Evolutionary conservation across 2,797 vertebrate species (phyloP).

Genomic region (Tolypeutes matacus): DNA sequence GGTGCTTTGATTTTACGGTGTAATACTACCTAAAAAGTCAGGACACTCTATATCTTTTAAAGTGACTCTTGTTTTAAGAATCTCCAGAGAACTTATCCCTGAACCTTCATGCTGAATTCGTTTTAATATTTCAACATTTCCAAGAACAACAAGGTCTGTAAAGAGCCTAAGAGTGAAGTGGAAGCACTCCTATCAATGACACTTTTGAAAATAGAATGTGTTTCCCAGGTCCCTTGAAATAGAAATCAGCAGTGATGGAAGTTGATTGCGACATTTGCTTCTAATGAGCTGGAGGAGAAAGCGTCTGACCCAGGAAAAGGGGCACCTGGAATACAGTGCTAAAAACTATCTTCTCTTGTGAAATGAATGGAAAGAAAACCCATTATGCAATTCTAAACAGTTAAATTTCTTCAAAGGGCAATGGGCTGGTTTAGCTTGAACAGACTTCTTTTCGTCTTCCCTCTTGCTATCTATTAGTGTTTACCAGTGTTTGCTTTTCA

Average conservation of each 20-base stretch:
- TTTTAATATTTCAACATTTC: slow-evolving; percentile 55
- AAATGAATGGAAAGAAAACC: slow-evolving; percentile 19
- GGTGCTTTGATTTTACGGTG: not conserved
- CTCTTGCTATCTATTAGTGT: not conserved
- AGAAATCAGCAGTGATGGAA: slow-evolving; percentile 10
- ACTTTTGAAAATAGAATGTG: slow-evolving; percentile 58
- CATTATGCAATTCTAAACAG: not conserved
- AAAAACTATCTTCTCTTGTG: slow-evolving; percentile 7
- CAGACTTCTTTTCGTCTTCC: not conserved
- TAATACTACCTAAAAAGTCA: slow-evolving; percentile 17
- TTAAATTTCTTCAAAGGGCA: not conserved
- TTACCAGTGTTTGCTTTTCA: not conserved
- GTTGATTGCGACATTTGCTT: slow-evolving; percentile 46
- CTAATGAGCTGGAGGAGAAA: not conserved
- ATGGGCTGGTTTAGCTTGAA: not conserved
- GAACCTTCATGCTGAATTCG: not conserved
- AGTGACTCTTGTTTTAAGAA: slow-evolving; percentile 19
- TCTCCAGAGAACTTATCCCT: not conserved
- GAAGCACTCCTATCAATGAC: slow-evolving; percentile 17
- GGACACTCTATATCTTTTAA: not conserved
- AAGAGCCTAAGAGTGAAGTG: slow-evolving; percentile 4
- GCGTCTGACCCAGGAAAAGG: not conserved
- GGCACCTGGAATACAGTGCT: not conserved
- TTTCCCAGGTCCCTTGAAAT: slow-evolving; percentile 19
- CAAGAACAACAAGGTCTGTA: not conserved